Conservation (phyloP, 2,113 vertebrate genomes). For the Burhinus oedicnemus region DNA sequence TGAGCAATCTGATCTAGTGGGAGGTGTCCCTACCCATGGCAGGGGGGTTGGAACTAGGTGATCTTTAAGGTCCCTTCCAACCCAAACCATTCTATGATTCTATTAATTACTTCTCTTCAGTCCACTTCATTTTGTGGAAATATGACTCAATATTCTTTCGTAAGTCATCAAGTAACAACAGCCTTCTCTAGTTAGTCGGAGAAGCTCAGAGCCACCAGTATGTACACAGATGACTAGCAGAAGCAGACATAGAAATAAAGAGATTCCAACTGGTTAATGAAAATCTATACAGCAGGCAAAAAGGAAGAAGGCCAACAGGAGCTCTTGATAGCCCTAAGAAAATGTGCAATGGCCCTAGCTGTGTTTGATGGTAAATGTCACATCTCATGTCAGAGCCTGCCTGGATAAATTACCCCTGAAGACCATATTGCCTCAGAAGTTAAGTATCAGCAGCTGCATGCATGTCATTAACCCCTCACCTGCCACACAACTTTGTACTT, state of each 20-base stretch:
- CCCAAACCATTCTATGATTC: no score
- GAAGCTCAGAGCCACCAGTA: background rate
- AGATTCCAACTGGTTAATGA: background rate
- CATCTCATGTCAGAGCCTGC: constrained; percentile 57
- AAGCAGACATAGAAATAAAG: background rate
- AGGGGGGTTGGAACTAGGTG: no score
- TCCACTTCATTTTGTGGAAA: background rate
- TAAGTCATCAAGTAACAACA: constrained; percentile 52
- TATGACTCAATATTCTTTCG: background rate
- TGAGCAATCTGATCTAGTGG: no score
- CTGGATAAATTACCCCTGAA: constrained; percentile 59
- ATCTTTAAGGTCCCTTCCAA: no score
- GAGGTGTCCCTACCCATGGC: no score
- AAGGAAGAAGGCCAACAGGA: background rate
- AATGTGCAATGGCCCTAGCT: background rate
- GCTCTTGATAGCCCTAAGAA: constrained; percentile 13
- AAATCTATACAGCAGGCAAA: background rate
- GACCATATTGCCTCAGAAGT: constrained; percentile 51
- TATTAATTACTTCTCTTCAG: background rate
- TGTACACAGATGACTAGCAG: constrained; percentile 6
- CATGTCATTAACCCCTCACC: constrained; percentile 65
- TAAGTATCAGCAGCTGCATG: constrained; percentile 64
- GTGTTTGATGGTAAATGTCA: constrained; percentile 55
- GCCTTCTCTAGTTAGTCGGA: constrained; percentile 34
- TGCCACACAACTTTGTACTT: constrained; percentile 25